Percentiles rank a stretch among this genome's conserved stretches.
Conservation (phyloP, 1,140 invertebrate species). For the Macrobrachium nipponense region DNA sequence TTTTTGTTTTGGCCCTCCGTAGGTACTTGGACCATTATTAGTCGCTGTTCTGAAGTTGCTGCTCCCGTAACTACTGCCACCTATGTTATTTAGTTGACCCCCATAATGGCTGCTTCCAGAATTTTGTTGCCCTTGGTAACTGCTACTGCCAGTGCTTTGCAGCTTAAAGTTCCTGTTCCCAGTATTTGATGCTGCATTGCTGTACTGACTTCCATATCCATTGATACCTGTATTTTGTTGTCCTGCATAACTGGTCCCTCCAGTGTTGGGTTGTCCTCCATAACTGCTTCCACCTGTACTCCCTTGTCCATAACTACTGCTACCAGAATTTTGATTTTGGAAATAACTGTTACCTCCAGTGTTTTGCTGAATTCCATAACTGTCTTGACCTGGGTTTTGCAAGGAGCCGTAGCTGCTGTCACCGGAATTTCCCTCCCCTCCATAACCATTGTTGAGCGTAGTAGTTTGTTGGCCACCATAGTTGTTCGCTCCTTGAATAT, state of each 20-base stretch:
- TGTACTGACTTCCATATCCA: neutral
- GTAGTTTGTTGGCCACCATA: neutral
- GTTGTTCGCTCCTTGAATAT: neutral
- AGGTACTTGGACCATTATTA: neutral
- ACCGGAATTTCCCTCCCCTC: neutral
- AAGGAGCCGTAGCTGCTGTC: neutral
- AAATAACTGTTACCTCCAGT: neutral
- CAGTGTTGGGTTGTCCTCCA: neutral
- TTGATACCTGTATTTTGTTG: neutral
- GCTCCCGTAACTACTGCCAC: neutral
- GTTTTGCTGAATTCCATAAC: neutral
- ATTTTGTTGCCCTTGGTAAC: neutral
- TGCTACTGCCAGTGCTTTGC: neutral
- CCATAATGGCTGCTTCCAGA: conserved; percentile 16
- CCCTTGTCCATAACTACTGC: neutral
- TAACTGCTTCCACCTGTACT: conserved; percentile 8
- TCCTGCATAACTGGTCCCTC: neutral
- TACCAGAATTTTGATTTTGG: neutral
- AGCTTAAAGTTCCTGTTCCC: no score
- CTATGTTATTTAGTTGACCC: neutral
- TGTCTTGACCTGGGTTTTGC: no score
- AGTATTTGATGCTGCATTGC: no score
- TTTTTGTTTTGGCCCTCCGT: neutral
- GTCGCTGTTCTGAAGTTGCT: neutral
- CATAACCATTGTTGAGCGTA: neutral